phyloP scores from a whole-genome alignment of 2,797 vertebrate species.

The Esox masquinongy region DNA sequence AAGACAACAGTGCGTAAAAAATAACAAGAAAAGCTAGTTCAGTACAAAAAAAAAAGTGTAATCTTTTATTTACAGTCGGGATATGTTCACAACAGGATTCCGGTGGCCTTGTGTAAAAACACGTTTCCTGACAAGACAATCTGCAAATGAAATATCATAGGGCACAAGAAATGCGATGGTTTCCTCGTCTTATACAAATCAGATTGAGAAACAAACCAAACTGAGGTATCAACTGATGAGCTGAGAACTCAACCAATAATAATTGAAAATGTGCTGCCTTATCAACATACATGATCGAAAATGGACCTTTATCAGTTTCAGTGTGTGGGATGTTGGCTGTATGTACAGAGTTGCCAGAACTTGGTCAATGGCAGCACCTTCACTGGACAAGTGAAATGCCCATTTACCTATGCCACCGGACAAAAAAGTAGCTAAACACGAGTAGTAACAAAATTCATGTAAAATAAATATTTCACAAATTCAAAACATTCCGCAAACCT shows the following conservation, averaged over 20 bases:
- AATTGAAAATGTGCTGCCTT: neutral
- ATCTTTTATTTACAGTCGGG: slow-evolving; percentile 44
- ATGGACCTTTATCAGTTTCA: neutral
- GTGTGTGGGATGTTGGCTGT: neutral
- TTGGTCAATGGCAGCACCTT: neutral
- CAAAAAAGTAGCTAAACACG: slow-evolving; percentile 7
- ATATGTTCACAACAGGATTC: slow-evolving; percentile 29
- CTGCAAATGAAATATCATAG: slow-evolving; percentile 9
- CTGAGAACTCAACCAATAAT: neutral
- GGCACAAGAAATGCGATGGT: slow-evolving; percentile 4
- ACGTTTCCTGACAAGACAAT: neutral
- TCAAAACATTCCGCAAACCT: neutral
- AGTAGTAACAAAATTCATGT: neutral
- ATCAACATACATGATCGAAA: neutral
- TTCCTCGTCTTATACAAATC: neutral
- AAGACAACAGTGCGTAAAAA: neutral
- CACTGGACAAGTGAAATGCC: slow-evolving; percentile 3
- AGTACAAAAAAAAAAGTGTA: slow-evolving; percentile 35
- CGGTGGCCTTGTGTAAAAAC: slow-evolving; percentile 20
- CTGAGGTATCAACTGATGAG: slow-evolving; percentile 9
- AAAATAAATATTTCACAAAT: slow-evolving; percentile 13
- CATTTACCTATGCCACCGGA: neutral
- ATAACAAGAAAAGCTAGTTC: slow-evolving; percentile 2
- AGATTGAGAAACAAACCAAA: slow-evolving; percentile 3
- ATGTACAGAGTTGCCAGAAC: neutral